Conservation (phyloP, 2,113 vertebrate genomes). For the Channa argus region DNA sequence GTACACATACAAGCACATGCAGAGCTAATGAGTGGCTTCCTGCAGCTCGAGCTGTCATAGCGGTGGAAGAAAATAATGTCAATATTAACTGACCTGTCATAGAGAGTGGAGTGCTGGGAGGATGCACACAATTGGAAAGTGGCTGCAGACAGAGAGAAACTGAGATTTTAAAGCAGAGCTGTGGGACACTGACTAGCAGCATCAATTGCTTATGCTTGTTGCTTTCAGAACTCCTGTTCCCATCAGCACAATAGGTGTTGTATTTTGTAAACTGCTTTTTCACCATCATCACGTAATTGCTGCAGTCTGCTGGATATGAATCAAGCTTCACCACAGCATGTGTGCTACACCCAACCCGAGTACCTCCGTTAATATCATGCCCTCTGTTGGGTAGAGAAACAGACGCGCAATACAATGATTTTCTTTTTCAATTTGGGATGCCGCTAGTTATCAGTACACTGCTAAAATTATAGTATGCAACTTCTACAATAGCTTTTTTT, state of each 20-base stretch:
- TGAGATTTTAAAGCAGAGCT: constrained; percentile 40
- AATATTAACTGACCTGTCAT: constrained; percentile 79
- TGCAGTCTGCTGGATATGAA: constrained; percentile 34
- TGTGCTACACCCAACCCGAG: constrained; percentile 19
- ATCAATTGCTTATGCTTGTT: constrained; percentile 42
- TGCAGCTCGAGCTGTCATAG: constrained; percentile 71
- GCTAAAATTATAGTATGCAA: too few relatives aligned
- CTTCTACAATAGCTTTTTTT: too few relatives aligned
- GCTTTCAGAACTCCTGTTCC: constrained; percentile 15
- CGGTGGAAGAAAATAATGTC: constrained; percentile 70
- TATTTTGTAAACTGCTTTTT: constrained; percentile 29
- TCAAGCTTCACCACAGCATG: constrained; percentile 27
- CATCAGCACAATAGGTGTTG: neutral
- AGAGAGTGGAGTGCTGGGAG: constrained; percentile 43
- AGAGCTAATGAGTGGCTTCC: constrained; percentile 72
- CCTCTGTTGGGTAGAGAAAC: constrained; percentile 3
- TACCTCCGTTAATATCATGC: constrained; percentile 14
- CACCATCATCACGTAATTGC: constrained; percentile 27
- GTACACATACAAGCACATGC: constrained; percentile 22
- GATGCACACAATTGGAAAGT: constrained; percentile 52
- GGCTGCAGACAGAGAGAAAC: constrained; percentile 26
- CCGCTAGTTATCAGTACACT: too few relatives aligned
- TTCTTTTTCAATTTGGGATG: constrained; percentile 15
- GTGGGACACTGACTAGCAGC: constrained; percentile 39
- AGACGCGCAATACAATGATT: neutral